These are phyloP conservation scores for Drosophila macrospina DNA, from an alignment of 2,888 invertebrate genomes.

Conservation along the genomic window DNA sequence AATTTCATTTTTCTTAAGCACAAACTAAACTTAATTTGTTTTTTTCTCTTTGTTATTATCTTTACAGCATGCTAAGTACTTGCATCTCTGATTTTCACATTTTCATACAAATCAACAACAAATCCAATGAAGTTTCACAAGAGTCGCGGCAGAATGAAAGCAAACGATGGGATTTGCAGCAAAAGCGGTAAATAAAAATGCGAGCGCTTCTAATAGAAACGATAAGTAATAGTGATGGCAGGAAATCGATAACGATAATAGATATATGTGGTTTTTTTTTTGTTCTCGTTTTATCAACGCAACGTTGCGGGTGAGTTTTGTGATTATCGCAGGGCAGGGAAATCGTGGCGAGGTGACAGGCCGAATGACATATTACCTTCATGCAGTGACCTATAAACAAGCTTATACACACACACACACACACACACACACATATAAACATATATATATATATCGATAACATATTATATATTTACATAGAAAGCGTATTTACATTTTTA, in stretches of 20 bases:
- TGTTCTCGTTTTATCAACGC: constrained; percentile 7
- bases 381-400: constrained; percentile 41
- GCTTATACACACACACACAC: constrained; percentile 20
- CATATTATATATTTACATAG: constrained; percentile 51
- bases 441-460: constrained; percentile 8
- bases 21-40: background rate
- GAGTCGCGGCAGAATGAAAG: constrained; percentile 1
- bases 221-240: constrained; percentile 27
- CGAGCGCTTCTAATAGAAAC: constrained; percentile 23
- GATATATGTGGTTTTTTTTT: constrained; percentile 14
- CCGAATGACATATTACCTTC: constrained; percentile 53
- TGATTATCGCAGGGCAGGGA: constrained; percentile 48
- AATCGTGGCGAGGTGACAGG: constrained; percentile 19
- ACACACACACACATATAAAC: constrained; percentile 22
- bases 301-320: constrained; percentile 59
- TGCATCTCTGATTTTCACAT: constrained; percentile 45
- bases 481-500: constrained; percentile 52
- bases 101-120: background rate
- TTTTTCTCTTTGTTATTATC: background rate
- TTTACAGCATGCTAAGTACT: constrained; percentile 52
- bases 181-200: constrained; percentile 2
- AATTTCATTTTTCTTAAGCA: no score
- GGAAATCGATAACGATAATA: constrained; percentile 25
- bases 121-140: constrained; percentile 1
- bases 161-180: constrained; percentile 4